Evolutionary conservation across 2,797 vertebrate genomes (phyloP), one percentile per base, ranked within the genome.

Genomic region (Allenopithecus nigroviridis): DNA sequence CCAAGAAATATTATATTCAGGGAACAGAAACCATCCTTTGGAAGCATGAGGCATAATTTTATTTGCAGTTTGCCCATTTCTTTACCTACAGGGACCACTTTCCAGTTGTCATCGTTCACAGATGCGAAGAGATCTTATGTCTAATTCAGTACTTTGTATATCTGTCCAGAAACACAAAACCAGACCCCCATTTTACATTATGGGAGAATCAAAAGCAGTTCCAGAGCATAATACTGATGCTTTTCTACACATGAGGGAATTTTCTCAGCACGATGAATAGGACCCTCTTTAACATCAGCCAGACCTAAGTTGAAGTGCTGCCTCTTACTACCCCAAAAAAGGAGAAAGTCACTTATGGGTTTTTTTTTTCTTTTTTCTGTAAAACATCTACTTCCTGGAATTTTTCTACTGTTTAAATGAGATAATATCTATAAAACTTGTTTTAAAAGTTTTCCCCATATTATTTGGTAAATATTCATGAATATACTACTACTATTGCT

Each of bases 31-130:
- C 30, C 83, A 10, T 81, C 57, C 72, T 94, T 88, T 26, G 79
- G 84, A 90, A 91, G 5, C 21, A 17, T 13, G 53, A 61, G 39
- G 2, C 33, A 46, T 79, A 70, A 21, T 92, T 87, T 96, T 93
- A 72, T 96, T 90, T 95, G 80, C 90, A 53, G 46, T 48, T 19
- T 86, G 30, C 41, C 57, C 28, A 78, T 88, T 95, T 92, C 43
- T 76, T 79, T 74, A 89, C 43, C 55, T 74, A 78, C 68, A 61
- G 76, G 76, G 46, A 84, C 74, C 12, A 41, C 41, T 90, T 91
- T 95, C 46, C 19, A 72, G 81, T 41, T 16, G 9, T 68, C 19
- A 6, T 85, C 76, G 36, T 84, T 88, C 57, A 70, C 57, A 86
- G 50, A 64, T 64, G 17, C 59, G 26, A 55, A 89, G 76, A 93